Percentiles rank a stretch among this genome's conserved stretches.
phyloP scores from a whole-genome alignment of 2,888 invertebrate genomes.

The Clitarchus hookeri region DNA sequence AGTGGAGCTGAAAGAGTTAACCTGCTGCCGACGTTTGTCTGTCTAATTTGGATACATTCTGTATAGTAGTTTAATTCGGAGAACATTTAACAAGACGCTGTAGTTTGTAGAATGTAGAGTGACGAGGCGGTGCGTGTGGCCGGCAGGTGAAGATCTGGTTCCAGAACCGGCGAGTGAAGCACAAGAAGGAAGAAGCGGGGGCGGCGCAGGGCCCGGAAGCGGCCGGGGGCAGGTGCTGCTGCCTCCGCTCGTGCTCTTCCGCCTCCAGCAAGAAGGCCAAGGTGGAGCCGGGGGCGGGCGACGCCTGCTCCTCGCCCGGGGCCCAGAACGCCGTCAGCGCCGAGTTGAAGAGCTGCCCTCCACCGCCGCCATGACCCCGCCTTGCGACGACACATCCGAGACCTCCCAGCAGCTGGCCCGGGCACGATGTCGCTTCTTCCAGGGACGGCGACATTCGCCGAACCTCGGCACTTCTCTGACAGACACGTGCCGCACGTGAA shows the following conservation, averaged over 20 bases:
- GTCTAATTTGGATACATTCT: no score
- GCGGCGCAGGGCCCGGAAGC: conserved; percentile 38
- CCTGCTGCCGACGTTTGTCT: no score
- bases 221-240: conserved; percentile 57
- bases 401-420: background rate
- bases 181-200: conserved; percentile 83
- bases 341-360: background rate
- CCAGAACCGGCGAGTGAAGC: conserved; percentile 90
- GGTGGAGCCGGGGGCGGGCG: background rate
- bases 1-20: no score
- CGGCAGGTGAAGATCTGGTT: conserved; percentile 93
- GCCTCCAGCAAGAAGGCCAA: conserved; percentile 25
- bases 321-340: background rate
- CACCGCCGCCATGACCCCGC: background rate
- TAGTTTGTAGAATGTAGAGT: no score
- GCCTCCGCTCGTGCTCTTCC: conserved; percentile 55
- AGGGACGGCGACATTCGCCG: no score
- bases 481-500: no score
- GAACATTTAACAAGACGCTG: no score
- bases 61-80: no score
- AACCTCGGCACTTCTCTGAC: no score
- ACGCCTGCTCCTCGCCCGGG: background rate
- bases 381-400: no score
- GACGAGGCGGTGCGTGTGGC: background rate
- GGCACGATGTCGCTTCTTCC: background rate